phyloP scores from a whole-genome alignment of 2,113 vertebrate genomes.

The Hippolais icterina region DNA sequence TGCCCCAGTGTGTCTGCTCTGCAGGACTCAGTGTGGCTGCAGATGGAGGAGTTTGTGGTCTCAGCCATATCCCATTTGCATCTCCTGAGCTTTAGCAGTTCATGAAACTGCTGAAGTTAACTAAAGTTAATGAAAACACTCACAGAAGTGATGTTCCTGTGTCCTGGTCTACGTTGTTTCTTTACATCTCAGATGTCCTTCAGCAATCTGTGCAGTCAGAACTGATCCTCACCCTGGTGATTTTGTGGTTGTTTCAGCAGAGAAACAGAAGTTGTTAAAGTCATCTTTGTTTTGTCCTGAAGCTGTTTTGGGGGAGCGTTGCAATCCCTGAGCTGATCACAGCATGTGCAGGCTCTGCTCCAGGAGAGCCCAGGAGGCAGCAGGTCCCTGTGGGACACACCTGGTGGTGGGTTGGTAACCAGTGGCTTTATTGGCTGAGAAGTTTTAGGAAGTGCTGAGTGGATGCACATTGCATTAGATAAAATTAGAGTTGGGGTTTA shows the following conservation, averaged over 20 bases:
- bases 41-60: not conserved
- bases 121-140: not conserved
- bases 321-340: not conserved
- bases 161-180: not conserved
- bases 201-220: not conserved
- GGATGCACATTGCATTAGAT: rapidly evolving
- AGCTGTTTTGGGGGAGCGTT: not conserved
- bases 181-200: not conserved
- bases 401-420: not conserved
- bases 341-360: not conserved
- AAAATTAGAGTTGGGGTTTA: rapidly evolving
- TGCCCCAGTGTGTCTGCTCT: not conserved
- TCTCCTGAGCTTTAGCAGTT: not conserved
- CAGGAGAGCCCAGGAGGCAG: not conserved
- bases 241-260: not conserved
- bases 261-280: not conserved
- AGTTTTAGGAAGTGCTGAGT: not conserved
- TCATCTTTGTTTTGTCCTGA: not conserved
- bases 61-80: not conserved
- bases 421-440: not conserved
- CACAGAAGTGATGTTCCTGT: not conserved
- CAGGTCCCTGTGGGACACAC: not conserved
- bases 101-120: not conserved
- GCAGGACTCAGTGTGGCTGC: not conserved
- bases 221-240: not conserved